These are phyloP conservation scores for Ascidia mentula DNA, from an alignment of 23 tunicate species.

Conservation along the genomic window DNA sequence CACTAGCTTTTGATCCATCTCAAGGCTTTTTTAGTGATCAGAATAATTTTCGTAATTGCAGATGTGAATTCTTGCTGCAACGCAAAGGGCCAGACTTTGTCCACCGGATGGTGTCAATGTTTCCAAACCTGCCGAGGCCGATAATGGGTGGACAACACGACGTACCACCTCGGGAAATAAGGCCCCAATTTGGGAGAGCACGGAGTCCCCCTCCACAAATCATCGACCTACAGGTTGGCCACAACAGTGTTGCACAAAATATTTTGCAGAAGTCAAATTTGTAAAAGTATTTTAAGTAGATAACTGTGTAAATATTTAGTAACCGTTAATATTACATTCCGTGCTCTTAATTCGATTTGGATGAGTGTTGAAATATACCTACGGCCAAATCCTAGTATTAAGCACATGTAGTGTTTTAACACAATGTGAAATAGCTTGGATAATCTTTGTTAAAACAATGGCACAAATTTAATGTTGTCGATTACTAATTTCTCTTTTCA, in stretches of 20 bases:
- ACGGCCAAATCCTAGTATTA: too few relatives aligned
- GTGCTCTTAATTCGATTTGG: neutral
- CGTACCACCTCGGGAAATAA: conserved; percentile 20
- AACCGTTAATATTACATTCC: too few relatives aligned
- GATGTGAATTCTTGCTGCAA: conserved; percentile 52
- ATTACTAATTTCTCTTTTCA: too few relatives aligned
- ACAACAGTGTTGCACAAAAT: neutral
- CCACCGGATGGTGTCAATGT: conserved; percentile 26
- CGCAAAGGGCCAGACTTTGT: conserved; percentile 46
- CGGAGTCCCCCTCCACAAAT: conserved; percentile 48
- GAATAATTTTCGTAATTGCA: too few relatives aligned
- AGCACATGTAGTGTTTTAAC: too few relatives aligned
- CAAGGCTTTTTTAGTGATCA: neutral
- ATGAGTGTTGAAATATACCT: too few relatives aligned
- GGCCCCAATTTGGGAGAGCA: neutral
- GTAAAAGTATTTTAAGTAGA: too few relatives aligned
- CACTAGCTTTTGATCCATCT: neutral
- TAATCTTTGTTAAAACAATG: too few relatives aligned
- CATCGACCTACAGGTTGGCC: conserved; percentile 18
- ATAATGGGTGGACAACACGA: conserved; percentile 17
- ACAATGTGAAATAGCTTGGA: too few relatives aligned
- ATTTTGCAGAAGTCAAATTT: neutral
- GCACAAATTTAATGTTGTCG: too few relatives aligned
- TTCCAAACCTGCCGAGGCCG: conserved; percentile 33
- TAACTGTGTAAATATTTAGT: too few relatives aligned